These are phyloP conservation scores for Lasioglossum oenotherae DNA, from an alignment of 2,888 invertebrate genomes.

Conservation along the genomic window DNA sequence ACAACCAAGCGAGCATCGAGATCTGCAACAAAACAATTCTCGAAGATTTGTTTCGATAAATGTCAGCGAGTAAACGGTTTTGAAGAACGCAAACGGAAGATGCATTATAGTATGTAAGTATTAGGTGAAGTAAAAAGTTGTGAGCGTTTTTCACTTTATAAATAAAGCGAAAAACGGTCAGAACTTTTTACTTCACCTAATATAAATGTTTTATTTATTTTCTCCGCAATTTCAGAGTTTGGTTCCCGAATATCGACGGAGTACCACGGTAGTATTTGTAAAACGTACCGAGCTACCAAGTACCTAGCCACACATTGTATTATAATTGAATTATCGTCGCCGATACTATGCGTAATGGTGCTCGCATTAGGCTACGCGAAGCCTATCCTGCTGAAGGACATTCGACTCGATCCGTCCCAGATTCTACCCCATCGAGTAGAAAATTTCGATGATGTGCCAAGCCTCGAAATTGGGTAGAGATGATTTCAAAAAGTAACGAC, in stretches of 20 bases:
- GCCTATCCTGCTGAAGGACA: neutral
- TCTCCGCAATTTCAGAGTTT: neutral
- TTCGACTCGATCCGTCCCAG: neutral
- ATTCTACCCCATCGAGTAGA: neutral
- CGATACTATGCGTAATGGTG: neutral
- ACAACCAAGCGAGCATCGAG: constrained; percentile 4
- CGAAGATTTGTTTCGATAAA: neutral
- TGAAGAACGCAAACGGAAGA: too few relatives aligned
- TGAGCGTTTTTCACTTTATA: too few relatives aligned
- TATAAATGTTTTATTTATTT: neutral
- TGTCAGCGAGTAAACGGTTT: neutral
- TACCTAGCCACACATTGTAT: neutral
- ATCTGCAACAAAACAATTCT: neutral
- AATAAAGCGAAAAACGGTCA: too few relatives aligned
- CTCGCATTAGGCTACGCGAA: neutral
- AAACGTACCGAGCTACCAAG: neutral
- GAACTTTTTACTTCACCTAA: too few relatives aligned
- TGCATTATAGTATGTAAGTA: too few relatives aligned
- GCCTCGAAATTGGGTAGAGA: neutral
- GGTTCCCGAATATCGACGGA: neutral
- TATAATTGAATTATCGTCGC: neutral
- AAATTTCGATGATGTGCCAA: neutral
- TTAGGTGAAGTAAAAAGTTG: too few relatives aligned
- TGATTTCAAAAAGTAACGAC: neutral
- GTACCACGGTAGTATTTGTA: neutral